Evolutionary conservation across 1,140 invertebrate species (phyloP).

Genomic region (Drosophila repletoides): DNA sequence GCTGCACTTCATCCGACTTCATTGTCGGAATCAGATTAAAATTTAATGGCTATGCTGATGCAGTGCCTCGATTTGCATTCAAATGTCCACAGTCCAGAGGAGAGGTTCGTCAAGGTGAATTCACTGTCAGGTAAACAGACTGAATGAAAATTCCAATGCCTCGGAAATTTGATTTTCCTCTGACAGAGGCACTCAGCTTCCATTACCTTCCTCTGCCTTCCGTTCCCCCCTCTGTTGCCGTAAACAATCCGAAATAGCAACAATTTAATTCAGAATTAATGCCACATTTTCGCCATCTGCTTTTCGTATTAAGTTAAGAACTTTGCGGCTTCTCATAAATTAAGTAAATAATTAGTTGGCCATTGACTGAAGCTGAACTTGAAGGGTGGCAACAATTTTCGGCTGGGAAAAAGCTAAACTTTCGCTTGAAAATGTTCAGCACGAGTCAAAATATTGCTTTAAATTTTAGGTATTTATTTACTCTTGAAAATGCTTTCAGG

Average conservation of each 20-base stretch:
- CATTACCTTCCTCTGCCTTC: background rate
- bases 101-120: conserved; percentile 2
- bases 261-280: conserved; percentile 42
- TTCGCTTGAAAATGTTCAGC: no score
- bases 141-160: conserved; percentile 15
- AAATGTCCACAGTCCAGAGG: background rate
- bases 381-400: background rate
- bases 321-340: conserved; percentile 13
- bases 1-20: no score
- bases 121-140: conserved; percentile 10
- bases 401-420: no score
- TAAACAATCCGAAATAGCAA: conserved; percentile 30
- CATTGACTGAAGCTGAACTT: conserved; percentile 5
- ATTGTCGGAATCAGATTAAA: conserved; percentile 13
- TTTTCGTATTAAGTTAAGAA: conserved; percentile 28
- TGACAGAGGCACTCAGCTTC: conserved; percentile 11
- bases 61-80: conserved; percentile 14
- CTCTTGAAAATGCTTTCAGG: no score
- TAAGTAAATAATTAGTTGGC: conserved; percentile 30
- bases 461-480: no score
- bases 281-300: conserved; percentile 31
- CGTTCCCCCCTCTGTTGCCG: background rate
- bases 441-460: no score
- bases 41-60: background rate
- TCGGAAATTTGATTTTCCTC: conserved; percentile 19